Evolutionary conservation across 64 coral and sea anemone species (phyloP), one percentile per base, ranked within the genome.

Genomic region (Anthopleura sola): DNA sequence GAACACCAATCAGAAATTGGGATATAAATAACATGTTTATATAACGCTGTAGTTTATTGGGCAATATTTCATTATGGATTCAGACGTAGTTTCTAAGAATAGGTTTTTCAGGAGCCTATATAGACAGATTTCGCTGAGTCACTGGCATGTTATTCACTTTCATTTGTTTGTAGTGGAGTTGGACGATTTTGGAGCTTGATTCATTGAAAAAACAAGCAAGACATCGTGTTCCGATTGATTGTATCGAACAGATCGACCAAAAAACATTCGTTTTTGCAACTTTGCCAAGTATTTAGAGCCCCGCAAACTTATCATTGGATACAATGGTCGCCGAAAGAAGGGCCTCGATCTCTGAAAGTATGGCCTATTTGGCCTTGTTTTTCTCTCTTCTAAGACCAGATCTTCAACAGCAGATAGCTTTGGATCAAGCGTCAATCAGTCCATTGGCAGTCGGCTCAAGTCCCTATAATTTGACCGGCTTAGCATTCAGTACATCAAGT

Each of bases 341-440:
- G 58, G 49, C 55, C 82, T 91, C 51, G 68, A 60, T 33, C 79
- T 75, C 14, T 46, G 84, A 92, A 76, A 58, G 55, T 44, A 24
- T 92, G 5, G 40, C 90, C 3, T 86, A 96, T 33, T 49, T 96
- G 33, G 83, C 90, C 12, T 23, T 92, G 66, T 75, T 92, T 0
- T 55, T 96, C 38, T 92, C 90, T 79, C 9, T 96, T 24, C 55
- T 92, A 29, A 89, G 90, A 80, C 90, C 94, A 8, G 94, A 96
- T 12, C 85, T 96, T 21, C 94, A 96, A 85, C 64, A 80, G 3
- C 82, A 68, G 20, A 36, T 96, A 2, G 34, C 55, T 24, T 71
- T 57, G 1, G 74, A 91, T 64, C 76, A 91, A 38, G 85, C 83
- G 19, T 60, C 89, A 3, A 54, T 85, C 79, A 91, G 75, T 54